Conservation (phyloP, 2,113 vertebrate genomes). For the Marmota flaviventris region DNA sequence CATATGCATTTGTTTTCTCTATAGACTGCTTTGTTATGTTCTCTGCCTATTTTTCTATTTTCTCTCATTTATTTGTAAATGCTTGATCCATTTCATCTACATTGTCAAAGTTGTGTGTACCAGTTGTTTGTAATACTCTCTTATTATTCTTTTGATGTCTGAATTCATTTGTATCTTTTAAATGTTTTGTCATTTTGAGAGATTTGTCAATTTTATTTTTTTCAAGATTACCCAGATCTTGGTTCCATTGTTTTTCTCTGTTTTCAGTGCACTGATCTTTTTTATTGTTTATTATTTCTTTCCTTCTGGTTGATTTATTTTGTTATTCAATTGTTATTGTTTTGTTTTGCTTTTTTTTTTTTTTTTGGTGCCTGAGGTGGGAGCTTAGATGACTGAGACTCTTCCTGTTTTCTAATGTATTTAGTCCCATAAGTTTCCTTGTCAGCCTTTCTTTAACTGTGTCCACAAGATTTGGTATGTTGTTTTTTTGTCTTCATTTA, state of each 20-base stretch:
- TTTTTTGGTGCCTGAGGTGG: background rate
- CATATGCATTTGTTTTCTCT: background rate
- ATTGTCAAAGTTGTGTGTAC: background rate
- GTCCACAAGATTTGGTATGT: no score
- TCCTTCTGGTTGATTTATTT: background rate
- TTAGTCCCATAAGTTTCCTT: background rate
- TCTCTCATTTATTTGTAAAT: constrained; percentile 27
- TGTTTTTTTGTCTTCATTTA: background rate
- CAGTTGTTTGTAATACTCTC: background rate
- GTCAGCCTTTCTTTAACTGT: background rate
- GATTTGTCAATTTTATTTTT: background rate
- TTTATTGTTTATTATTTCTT: background rate
- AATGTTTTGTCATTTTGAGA: background rate
- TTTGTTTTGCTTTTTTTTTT: background rate
- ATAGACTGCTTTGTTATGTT: background rate
- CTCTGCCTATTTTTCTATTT: background rate
- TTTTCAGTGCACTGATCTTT: background rate
- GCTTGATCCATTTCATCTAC: background rate
- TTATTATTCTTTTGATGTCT: background rate
- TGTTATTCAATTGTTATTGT: background rate
- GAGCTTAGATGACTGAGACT: background rate
- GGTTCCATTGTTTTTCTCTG: background rate
- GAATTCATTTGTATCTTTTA: background rate
- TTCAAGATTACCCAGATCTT: background rate
- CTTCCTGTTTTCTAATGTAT: background rate